Percentiles rank a stretch among this genome's conserved stretches.
Conservation (phyloP, 2,113 vertebrate genomes). For the Eleginops maclovinus region DNA sequence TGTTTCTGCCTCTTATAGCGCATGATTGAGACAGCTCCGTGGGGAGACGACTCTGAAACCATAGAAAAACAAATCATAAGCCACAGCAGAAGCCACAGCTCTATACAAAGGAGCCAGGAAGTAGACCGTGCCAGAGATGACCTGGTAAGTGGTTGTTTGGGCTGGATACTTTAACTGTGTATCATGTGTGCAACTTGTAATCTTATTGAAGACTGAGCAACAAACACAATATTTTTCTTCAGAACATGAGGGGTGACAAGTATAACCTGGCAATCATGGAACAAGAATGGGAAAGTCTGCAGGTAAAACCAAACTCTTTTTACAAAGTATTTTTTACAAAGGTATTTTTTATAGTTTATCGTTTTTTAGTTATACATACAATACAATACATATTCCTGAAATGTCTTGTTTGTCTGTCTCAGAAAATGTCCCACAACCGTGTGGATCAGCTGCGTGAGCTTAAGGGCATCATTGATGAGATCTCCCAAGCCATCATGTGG, state of each 20-base stretch:
- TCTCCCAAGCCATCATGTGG: slow-evolving; percentile 96
- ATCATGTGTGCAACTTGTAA: background rate
- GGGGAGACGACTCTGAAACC: slow-evolving; percentile 88
- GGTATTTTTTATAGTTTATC: background rate
- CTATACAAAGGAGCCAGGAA: slow-evolving; percentile 89
- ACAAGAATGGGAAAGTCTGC: slow-evolving; percentile 91
- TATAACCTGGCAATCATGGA: slow-evolving; percentile 87
- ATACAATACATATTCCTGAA: background rate
- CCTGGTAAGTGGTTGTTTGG: slow-evolving; percentile 81
- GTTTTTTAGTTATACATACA: background rate
- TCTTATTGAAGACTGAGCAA: background rate
- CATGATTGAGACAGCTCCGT: slow-evolving; percentile 89
- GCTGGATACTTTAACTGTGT: background rate
- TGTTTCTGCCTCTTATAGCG: slow-evolving; percentile 78
- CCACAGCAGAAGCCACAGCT: slow-evolving; percentile 88
- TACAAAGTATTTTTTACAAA: slow-evolving; percentile 6
- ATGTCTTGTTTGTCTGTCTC: slow-evolving; percentile 14
- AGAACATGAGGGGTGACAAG: slow-evolving; percentile 83
- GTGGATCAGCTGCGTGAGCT: slow-evolving; percentile 90
- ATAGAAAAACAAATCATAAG: slow-evolving; percentile 90
- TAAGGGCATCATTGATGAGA: slow-evolving; percentile 92
- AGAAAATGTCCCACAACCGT: slow-evolving; percentile 93
- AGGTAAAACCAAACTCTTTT: slow-evolving; percentile 83
- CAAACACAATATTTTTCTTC: slow-evolving; percentile 7
- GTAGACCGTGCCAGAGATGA: slow-evolving; percentile 89